Base-by-base conservation (phyloP, 2,797 vertebrate genomes). In the Taeniopygia guttata region DNA sequence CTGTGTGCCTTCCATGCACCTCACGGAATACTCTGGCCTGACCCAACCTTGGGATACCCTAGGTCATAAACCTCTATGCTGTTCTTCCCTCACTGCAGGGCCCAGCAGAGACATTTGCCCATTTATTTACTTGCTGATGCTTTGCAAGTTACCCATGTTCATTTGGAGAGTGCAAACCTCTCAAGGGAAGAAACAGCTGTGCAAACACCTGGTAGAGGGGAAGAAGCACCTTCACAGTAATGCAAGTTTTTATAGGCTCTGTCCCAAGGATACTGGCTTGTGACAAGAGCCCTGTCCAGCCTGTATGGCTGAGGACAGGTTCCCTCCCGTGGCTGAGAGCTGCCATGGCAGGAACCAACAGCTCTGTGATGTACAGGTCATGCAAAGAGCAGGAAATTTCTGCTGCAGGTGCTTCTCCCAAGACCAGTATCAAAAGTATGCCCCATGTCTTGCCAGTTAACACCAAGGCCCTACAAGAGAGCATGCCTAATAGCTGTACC, bases 311-410 rank as follows among this genome's bases (percentile, higher is more conserved):
- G 76, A 22, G 58, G 46, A 29, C 67, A 88, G 56, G 79, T 91
- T 96, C 92, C 76, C 92, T 94, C 84, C 94, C 15, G 21, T 89
- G 94, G 76, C 87, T 91, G 82, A 55, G 58, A 78, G 73, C 62
- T 84, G 81, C 66, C 91, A 94, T 76, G 87, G 93, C 94, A 96
- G 84, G 54, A 82, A 11, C 19, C 4, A 7, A 25, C 68, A 77
- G 36, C 45, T 74, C 59, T 48, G 14, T 2, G 4, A 20, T n/a
- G 32, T n/a, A 30, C 68, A 70, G 51, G 80, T 43, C 0, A 0
- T 21, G 18, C 18, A n/a, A 72, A n/a, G 45, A 19, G 25, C 59
- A 32, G 14, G 58, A 3, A 0, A 29, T 42, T 56, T 11, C 0
- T 36, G 34, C 27, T 67, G 43, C 70, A 79, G 49, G 11, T 4